These are phyloP conservation scores for Salvator merianae DNA, from an alignment of 2,113 vertebrate genomes.

Conservation along the genomic window DNA sequence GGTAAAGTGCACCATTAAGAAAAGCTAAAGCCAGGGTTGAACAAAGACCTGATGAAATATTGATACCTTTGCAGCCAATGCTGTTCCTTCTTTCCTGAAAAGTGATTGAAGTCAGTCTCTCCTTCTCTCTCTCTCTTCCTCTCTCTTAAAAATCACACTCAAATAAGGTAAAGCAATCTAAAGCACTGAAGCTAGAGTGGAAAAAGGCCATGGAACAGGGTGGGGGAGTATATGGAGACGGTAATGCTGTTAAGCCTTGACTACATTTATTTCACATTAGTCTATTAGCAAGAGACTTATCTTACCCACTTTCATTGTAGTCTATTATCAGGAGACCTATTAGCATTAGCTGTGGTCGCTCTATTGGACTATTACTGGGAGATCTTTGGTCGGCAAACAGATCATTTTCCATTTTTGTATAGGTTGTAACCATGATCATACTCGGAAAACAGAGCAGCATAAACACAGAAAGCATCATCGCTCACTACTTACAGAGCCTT, in stretches of 20 bases:
- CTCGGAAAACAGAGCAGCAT: not conserved
- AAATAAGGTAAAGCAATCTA: constrained; percentile 38
- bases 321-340: not conserved
- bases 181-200: not conserved
- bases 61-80: constrained; percentile 72
- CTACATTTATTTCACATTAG: not conserved
- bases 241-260: not conserved
- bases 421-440: not conserved
- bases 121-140: not conserved
- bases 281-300: constrained; percentile 27
- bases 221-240: not conserved
- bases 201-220: not conserved
- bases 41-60: constrained; percentile 76
- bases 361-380: not conserved
- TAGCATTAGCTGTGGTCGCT: not conserved
- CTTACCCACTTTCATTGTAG: not conserved
- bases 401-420: constrained; percentile 37
- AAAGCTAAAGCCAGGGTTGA: constrained; percentile 75
- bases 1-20: constrained; percentile 91
- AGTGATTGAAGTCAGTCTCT: constrained; percentile 43
- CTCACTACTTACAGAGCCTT: not conserved
- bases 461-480: not conserved
- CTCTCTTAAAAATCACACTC: constrained; percentile 27
- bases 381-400: not conserved
- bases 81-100: constrained; percentile 54